Evolutionary conservation across 2,797 vertebrate species (phyloP).

Genomic region (Hephaestus fuliginosus): DNA sequence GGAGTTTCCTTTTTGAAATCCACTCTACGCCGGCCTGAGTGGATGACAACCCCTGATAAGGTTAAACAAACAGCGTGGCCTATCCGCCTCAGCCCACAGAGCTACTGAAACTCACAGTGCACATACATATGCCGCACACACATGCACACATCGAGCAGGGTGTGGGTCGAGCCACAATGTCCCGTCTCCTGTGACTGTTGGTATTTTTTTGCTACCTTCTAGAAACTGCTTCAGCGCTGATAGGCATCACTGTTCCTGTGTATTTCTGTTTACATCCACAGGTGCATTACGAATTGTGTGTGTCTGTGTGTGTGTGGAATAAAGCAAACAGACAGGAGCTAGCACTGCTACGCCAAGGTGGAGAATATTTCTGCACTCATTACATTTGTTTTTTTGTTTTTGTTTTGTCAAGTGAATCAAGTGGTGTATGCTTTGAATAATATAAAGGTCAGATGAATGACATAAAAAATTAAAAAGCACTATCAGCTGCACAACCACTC

Average conservation of each 20-base stretch:
- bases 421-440: too few relatives aligned
- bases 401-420: neutral
- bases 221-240: slow-evolving; percentile 51
- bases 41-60: slow-evolving; percentile 84
- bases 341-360: neutral
- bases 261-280: slow-evolving; percentile 59
- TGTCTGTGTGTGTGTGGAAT: slow-evolving; percentile 22
- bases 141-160: neutral
- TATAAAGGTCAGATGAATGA: too few relatives aligned
- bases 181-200: slow-evolving; percentile 7
- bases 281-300: slow-evolving; percentile 50
- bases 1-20: slow-evolving; percentile 81
- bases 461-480: too few relatives aligned
- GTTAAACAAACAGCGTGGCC: slow-evolving; percentile 80
- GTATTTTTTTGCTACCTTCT: slow-evolving; percentile 23
- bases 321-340: slow-evolving; percentile 44
- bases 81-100: slow-evolving; percentile 58
- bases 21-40: slow-evolving; percentile 64
- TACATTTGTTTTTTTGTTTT: neutral
- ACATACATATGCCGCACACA: slow-evolving; percentile 15
- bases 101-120: slow-evolving; percentile 39
- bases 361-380: neutral
- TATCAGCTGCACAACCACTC: neutral
- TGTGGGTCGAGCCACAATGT: slow-evolving; percentile 16
- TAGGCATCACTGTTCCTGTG: slow-evolving; percentile 57